phyloP scores from a whole-genome alignment of 92 coral and sea anemone genomes.

The Ricordea florida region DNA sequence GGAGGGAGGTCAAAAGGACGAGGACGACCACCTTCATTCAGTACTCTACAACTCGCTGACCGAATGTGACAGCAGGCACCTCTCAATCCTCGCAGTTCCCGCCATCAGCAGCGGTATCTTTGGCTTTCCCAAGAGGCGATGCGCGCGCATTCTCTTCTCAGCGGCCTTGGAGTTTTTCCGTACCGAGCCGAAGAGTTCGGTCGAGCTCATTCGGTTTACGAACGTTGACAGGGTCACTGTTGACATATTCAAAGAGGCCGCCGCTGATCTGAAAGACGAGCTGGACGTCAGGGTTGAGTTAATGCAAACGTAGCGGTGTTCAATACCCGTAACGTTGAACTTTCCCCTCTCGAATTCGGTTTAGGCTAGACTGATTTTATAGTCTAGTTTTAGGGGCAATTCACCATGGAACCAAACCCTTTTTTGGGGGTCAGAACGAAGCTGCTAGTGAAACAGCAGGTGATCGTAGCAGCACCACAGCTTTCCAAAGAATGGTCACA shows the following conservation, averaged over 20 bases:
- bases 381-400: no score
- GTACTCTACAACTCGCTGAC: conserved; percentile 65
- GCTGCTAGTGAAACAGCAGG: no score
- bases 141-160: conserved; percentile 78
- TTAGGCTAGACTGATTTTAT: no score
- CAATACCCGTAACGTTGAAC: no score
- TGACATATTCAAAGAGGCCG: conserved; percentile 52
- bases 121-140: conserved; percentile 87
- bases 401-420: no score
- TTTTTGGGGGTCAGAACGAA: no score
- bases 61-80: conserved; percentile 50
- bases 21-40: conserved; percentile 47
- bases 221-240: conserved; percentile 83
- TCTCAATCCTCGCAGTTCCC: conserved; percentile 75
- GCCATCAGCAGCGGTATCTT: conserved; percentile 97
- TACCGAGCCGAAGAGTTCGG: conserved; percentile 45
- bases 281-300: conserved; percentile 67
- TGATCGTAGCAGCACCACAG: no score
- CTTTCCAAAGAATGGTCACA: no score
- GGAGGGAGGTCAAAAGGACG: conserved; percentile 74
- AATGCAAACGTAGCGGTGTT: not conserved
- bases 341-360: no score
- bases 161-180: conserved; percentile 61
- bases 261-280: conserved; percentile 23
- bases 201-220: conserved; percentile 72